phyloP scores from a whole-genome alignment of 2,888 invertebrate species.

The Leucophenga montana region DNA sequence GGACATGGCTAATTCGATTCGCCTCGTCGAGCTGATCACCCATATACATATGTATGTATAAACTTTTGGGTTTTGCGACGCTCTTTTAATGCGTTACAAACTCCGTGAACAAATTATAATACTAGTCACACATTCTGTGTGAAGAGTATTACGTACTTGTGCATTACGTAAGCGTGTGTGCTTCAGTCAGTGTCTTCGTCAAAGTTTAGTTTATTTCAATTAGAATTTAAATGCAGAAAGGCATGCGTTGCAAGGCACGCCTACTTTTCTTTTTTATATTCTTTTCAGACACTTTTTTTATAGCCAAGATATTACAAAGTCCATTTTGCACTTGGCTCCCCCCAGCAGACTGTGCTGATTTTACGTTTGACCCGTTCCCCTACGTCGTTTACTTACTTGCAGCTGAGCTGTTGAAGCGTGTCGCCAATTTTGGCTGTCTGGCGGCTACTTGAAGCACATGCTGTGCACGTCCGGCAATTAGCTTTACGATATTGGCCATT shows the following conservation, averaged over 20 bases:
- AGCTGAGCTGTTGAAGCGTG: conserved; percentile 56
- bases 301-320: conserved; percentile 25
- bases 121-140: too few relatives aligned
- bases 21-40: too few relatives aligned
- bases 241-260: neutral
- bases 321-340: conserved; percentile 15
- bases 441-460: conserved; percentile 61
- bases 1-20: too few relatives aligned
- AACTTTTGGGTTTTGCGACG: too few relatives aligned
- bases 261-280: neutral
- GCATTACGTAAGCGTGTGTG: conserved; percentile 50
- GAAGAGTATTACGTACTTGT: neutral
- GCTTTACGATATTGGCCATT: conserved; percentile 71
- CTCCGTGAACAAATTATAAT: too few relatives aligned
- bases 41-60: too few relatives aligned
- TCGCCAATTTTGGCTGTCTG: conserved; percentile 60
- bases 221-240: neutral
- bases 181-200: neutral
- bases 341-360: neutral
- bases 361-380: too few relatives aligned
- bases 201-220: conserved; percentile 30
- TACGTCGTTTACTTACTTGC: conserved; percentile 57
- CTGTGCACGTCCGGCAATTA: conserved; percentile 66
- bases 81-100: too few relatives aligned
- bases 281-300: neutral